Base-by-base conservation (phyloP, 2,113 vertebrate genomes). In the Neodon shergylaensis region DNA sequence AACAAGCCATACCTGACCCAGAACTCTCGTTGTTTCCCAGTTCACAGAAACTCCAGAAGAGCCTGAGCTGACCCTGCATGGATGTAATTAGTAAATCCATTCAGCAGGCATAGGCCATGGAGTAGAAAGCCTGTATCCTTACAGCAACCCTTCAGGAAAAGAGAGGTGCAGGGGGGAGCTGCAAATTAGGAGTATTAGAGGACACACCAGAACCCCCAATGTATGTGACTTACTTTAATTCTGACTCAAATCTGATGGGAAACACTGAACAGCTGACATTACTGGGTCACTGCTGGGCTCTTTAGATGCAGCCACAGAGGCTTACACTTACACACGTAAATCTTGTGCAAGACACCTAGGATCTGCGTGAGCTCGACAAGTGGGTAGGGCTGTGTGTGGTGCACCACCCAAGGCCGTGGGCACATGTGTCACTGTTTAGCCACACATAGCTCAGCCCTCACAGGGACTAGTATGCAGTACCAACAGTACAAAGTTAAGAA, bases 81-180 rank as follows among this genome's bases (percentile, higher is more conserved):
- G 90, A 54, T 10, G 42, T 11, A 63, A 24, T 90, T 66, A 77
- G 72, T 24, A 73, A 78, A 66, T 14, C 61, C 81, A 72, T n/a
- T 28, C 42, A 61, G 21, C 22, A 54, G 49, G 24, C 17, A 63
- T 39, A 91, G 65, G 17, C 1, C 13, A 28, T 11, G 49, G 68
- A 49, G 70, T 52, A 90, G 84, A 91, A 76, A 94, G 33, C 84
- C 83, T 21, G 47, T 58, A 87, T 95, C 76, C 86, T 85, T 26
- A 26, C 52, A 28, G 77, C 58, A 73, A 92, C 28, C 31, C 42
- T 78, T 21, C 28, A 33, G 36, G 77, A 49, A 82, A 81, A 90
- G 36, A 70, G 66, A 54, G 58, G 54, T 49, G 1, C 72, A 47
- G 44, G 13, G 47, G 33, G 36, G 19, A 42, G 22, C 84, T 85